Base-by-base conservation (phyloP, 37 sponge, comb jelly and placozoan species). In the Hexactinellida sp. region DNA sequence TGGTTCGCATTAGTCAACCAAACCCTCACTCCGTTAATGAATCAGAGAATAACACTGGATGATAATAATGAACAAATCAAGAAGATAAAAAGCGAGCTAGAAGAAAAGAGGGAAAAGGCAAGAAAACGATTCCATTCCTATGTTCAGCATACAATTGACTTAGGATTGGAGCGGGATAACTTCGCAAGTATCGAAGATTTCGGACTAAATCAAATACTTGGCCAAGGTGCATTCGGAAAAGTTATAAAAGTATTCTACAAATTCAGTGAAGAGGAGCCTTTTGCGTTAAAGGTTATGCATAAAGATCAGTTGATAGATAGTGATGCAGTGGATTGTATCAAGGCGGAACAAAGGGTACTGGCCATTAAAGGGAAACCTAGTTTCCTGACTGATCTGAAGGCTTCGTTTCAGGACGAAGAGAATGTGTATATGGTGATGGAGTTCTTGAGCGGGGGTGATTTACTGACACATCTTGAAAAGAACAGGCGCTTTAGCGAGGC, bases 251-350 rank as follows among this genome's bases (percentile, higher is more conserved):
- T 63, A 3, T 10, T 7, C 34, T 63, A 63, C 76, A 63, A 63
- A 3, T 63, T 25, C 30, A 10, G 13, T 63, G 5, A 32, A 63
- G 76, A 63, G 13, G 76, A 63, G 34, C 76, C 34, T 23, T 97
- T 88, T 87, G 98, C 98, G 52, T 89, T 97, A 37, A 97, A 97
- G 86, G 91, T 89, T 84, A 84, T 97, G 63, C 94, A 97, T 89
- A 97, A 97, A 82, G 95, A 97, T 84, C 89, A 94, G 36, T 88
- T 97, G 0, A 91, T 97, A 0, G 92, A 94, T 38, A 94, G 94
- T 51, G 98, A 97, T 71, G 98, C 94, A 54, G 95, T 97, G 37
- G 98, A 97, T 52, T 94, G 98, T 38, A 94, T 94, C 0, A 92
- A 94, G 84, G 92, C 93, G 37, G 98, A 97, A 55, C 89, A 94